Conservation (phyloP, 1,140 invertebrate genomes). For the Copidosoma floridanum region DNA sequence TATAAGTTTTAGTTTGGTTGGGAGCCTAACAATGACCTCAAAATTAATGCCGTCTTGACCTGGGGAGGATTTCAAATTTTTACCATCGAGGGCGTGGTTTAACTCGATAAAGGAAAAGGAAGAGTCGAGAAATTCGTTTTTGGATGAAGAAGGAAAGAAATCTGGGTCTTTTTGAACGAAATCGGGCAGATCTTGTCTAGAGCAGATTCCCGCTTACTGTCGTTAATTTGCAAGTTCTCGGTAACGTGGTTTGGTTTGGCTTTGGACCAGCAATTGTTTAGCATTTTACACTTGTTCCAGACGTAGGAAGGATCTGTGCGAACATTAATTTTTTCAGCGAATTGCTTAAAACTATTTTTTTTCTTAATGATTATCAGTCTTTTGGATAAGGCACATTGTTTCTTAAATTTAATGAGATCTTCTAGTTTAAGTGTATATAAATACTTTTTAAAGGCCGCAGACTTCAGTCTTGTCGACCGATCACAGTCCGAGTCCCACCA, state of each 20-base stretch:
- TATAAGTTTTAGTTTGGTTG: neutral
- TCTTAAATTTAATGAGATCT: slow-evolving; percentile 21
- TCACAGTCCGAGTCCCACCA: neutral
- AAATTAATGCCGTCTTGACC: neutral
- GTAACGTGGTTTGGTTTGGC: neutral
- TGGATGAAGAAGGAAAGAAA: neutral
- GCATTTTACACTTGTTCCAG: neutral
- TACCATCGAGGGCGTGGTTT: neutral
- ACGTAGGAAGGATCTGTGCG: neutral
- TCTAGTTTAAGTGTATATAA: slow-evolving; percentile 3
- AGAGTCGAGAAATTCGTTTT: neutral
- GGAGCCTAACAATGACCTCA: neutral
- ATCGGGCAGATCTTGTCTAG: neutral
- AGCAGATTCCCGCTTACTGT: neutral
- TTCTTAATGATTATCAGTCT: slow-evolving; percentile 24
- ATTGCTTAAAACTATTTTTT: slow-evolving; percentile 4
- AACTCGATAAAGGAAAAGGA: neutral
- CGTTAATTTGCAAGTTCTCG: neutral
- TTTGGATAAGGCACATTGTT: slow-evolving; percentile 7
- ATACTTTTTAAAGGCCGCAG: slow-evolving; percentile 26
- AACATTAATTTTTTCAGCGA: neutral
- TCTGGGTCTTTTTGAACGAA: neutral
- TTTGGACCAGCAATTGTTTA: slow-evolving; percentile 4
- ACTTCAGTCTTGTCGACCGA: neutral
- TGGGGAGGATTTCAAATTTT: neutral